A percentile compares a stretch with the other conserved stretches of the same genome.
These are phyloP conservation scores for Drosophila subsilvestris DNA, from an alignment of 2,888 invertebrate species.

Conservation along the genomic window DNA sequence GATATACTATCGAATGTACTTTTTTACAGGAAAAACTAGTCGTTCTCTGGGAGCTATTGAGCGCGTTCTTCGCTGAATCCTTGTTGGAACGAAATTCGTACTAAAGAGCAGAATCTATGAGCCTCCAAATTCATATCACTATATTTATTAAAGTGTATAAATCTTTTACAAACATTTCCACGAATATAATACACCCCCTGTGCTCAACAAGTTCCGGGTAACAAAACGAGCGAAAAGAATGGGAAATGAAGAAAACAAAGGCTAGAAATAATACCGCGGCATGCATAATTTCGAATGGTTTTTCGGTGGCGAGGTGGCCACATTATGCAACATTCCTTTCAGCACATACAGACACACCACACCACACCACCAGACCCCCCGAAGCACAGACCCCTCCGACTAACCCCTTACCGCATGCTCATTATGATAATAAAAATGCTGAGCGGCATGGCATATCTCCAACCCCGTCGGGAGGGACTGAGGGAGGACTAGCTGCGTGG, in stretches of 20 bases:
- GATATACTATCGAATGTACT: no score
- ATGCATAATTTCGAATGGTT: slow-evolving; percentile 73
- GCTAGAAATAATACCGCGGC: slow-evolving; percentile 56
- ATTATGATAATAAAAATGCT: slow-evolving; percentile 77
- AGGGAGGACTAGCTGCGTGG: slow-evolving; percentile 51
- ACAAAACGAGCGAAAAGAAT: background rate
- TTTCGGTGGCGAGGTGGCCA: slow-evolving; percentile 56
- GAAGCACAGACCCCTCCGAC: background rate
- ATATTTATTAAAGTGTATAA: background rate
- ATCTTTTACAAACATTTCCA: background rate
- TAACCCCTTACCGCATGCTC: slow-evolving; percentile 56
- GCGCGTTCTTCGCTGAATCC: no score
- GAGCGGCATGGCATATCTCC: slow-evolving; percentile 15
- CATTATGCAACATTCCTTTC: slow-evolving; percentile 75
- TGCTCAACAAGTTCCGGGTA: background rate
- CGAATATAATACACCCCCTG: background rate
- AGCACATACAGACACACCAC: slow-evolving; percentile 43
- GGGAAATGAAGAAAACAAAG: slow-evolving; percentile 32
- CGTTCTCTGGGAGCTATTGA: no score
- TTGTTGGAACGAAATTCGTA: background rate
- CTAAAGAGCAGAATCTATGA: no score
- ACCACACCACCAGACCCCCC: slow-evolving; percentile 5
- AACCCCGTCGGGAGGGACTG: background rate
- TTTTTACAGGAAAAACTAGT: no score
- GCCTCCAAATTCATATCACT: no score